Percentiles rank a stretch among this genome's conserved stretches.
Conservation (phyloP, 2,797 vertebrate genomes). For the Tragelaphus eurycerus region DNA sequence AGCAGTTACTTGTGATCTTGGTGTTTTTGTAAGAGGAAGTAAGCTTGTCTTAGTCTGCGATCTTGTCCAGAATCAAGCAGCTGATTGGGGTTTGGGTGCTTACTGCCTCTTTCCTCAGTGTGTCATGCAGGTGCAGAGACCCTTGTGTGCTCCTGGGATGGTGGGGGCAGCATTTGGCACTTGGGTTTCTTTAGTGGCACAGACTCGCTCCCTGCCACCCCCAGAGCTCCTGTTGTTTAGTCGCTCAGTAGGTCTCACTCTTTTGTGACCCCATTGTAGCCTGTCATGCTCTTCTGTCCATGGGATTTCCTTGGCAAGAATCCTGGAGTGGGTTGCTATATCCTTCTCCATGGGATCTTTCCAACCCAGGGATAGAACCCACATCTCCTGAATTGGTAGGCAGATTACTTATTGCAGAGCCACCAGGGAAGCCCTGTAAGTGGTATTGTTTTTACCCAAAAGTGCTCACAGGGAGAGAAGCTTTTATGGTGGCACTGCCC, state of each 20-base stretch:
- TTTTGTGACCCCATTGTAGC: neutral
- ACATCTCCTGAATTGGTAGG: neutral
- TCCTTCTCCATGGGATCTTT: neutral
- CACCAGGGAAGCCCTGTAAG: neutral
- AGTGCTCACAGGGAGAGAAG: neutral
- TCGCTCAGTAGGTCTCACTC: neutral
- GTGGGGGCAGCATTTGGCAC: fast-evolving
- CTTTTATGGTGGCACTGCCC: neutral
- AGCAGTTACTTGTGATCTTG: neutral
- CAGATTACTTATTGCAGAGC: neutral
- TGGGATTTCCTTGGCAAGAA: neutral
- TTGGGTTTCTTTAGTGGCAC: neutral
- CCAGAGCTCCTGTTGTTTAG: neutral
- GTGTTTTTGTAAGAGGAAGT: neutral
- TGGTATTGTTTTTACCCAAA: neutral
- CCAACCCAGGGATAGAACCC: neutral
- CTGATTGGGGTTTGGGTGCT: neutral
- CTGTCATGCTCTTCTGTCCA: neutral
- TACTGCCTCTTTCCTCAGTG: neutral
- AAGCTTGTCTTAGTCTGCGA: neutral
- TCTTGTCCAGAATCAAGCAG: neutral
- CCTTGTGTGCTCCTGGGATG: neutral
- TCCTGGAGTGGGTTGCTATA: neutral
- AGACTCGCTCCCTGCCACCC: fast-evolving
- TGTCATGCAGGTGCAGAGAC: neutral